Conservation (phyloP, 2,888 invertebrate species). For the Microctonus brassicae region DNA sequence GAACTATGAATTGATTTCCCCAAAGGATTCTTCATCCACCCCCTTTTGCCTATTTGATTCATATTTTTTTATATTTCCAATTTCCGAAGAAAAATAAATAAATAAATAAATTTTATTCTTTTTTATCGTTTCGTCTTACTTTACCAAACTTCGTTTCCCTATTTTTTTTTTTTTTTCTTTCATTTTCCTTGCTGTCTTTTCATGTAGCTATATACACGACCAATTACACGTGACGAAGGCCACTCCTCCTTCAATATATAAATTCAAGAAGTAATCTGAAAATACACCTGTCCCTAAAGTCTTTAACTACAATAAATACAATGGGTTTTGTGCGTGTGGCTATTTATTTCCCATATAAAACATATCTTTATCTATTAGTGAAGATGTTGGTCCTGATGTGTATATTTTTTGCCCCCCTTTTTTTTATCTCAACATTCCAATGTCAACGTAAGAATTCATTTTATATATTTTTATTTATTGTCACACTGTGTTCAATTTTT, state of each 20-base stretch:
- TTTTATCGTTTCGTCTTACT: background rate
- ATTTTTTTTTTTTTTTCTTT: constrained; percentile 17
- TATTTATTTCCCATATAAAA: background rate
- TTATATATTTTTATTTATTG: background rate
- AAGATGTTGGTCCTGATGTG: background rate
- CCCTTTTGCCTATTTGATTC: background rate
- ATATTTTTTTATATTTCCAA: background rate
- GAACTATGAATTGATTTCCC: background rate
- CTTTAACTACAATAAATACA: background rate
- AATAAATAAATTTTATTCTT: background rate
- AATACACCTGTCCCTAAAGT: background rate
- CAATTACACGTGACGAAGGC: constrained; percentile 1
- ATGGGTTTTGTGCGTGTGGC: background rate
- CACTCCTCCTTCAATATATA: background rate
- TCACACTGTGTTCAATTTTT: background rate
- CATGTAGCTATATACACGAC: background rate
- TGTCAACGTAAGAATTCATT: background rate
- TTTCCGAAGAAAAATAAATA: background rate
- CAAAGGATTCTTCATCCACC: background rate
- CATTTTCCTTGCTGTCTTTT: background rate
- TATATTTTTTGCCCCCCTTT: background rate
- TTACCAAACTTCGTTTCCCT: background rate
- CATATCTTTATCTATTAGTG: background rate
- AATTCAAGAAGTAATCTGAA: background rate
- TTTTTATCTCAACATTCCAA: background rate